Evolutionary conservation across 2,888 invertebrate species (phyloP), one percentile per base, ranked within the genome.

Genomic region (Fragum sueziense): DNA sequence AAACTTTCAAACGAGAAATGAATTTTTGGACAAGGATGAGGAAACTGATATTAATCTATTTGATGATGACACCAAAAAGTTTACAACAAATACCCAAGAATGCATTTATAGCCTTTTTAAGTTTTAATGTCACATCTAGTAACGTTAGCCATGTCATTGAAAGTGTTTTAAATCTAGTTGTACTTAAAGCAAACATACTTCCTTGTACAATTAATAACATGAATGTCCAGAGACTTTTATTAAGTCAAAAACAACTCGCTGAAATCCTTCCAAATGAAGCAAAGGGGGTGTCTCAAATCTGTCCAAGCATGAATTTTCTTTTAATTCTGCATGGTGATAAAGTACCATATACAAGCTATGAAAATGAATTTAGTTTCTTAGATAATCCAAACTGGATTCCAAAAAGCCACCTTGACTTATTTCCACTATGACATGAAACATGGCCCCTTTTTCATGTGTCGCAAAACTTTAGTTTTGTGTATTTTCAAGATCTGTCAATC

Each of bases 171-270:
- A 70, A 70, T 41, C 61, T 75, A 59, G 75, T 75, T 27, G 29
- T 47, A 69, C 31, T 75, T 41, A 75, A 75, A 75, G 52, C 75
- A 41, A 61, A 75, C 27, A 59, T 61, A 34, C 52, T 75, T 14
- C 75, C 75, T 25, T 75, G 59, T 31, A 57, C 41, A 59, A 68
- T 74, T 27, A 74, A 74, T 59, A 74, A 74, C 37, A 74, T 74
- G 74, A 74, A 74, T 69, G 59, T 74, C 34, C 57, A 74, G 47
- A 59, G 74, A 41, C 69, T 74, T 59, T 51, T 69, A 22, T 59
- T 47, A 25, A 69, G 59, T 29, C 74, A 69, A 69, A 74, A 69
- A 59, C 74, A 74, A 29, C 47, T 74, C 33, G 74, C 47, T 47
- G 61, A 74, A 69, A 41, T 74, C 22, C 31, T 74, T 37, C 57